Percentiles rank a stretch among this genome's conserved stretches.
Evolutionary conservation across 2,113 vertebrate species (phyloP).

Genomic region (Corapipo altera): DNA sequence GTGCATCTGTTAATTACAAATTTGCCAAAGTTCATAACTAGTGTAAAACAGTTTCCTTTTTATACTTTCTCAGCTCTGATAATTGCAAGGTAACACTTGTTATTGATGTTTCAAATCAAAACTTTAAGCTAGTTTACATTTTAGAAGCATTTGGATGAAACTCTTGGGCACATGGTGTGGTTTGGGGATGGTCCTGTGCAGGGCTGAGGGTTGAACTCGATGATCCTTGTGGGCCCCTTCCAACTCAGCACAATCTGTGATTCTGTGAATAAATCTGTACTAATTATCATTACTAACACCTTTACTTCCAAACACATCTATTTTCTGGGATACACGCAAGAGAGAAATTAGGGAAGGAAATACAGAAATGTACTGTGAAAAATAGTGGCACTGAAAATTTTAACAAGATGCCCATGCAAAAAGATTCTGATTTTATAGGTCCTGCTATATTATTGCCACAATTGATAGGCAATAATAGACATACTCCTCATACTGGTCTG

Average conservation of each 20-base stretch:
- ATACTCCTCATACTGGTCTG: neutral
- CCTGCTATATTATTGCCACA: neutral
- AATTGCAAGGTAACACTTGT: neutral
- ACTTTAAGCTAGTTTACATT: neutral
- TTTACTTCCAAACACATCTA: neutral
- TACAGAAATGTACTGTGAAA: neutral
- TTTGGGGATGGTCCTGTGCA: neutral
- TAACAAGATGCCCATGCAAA: neutral
- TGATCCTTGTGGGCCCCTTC: neutral
- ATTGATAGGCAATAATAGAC: neutral
- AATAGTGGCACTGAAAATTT: neutral
- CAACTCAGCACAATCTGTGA: neutral
- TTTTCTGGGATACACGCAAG: neutral
- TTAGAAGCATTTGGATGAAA: neutral
- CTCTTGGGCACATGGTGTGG: neutral
- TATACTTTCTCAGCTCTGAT: neutral
- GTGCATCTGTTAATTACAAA: neutral
- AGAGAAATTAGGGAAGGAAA: neutral
- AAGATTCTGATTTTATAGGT: neutral
- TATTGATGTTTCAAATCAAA: neutral
- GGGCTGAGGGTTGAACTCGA: neutral
- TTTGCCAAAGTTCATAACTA: neutral
- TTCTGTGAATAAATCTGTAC: neutral
- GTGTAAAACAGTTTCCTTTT: neutral
- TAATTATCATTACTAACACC: neutral